A percentile compares a stretch with the other conserved stretches of the same genome.
These are phyloP conservation scores for Belgica antarctica DNA, from an alignment of 2,888 invertebrate species.

Conservation along the genomic window DNA sequence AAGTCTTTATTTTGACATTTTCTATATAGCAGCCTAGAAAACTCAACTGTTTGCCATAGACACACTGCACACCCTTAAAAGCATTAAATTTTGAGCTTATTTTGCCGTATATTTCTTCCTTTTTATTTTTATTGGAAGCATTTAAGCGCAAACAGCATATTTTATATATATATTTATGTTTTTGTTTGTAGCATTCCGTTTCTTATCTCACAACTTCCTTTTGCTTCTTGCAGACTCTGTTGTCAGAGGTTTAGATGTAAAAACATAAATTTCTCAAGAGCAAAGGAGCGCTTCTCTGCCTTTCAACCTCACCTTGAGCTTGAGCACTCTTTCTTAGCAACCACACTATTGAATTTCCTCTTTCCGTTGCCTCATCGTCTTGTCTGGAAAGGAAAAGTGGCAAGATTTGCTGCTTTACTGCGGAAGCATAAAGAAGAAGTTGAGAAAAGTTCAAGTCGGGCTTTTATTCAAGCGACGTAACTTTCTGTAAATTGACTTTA, in stretches of 20 bases:
- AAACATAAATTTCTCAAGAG: slow-evolving; percentile 26
- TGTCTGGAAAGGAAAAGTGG: neutral
- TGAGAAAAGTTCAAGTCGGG: neutral
- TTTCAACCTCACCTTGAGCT: too few relatives aligned
- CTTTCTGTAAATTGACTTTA: too few relatives aligned
- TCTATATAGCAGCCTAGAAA: too few relatives aligned
- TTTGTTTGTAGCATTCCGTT: neutral
- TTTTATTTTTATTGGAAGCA: slow-evolving; percentile 28
- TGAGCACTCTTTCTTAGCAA: neutral
- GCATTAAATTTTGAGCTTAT: slow-evolving; percentile 31
- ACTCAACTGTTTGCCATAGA: too few relatives aligned
- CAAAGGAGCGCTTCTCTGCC: neutral
- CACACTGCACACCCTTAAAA: too few relatives aligned
- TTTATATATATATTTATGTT: slow-evolving; percentile 27
- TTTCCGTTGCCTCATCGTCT: neutral
- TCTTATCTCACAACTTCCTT: neutral
- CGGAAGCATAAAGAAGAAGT: too few relatives aligned
- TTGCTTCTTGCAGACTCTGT: neutral
- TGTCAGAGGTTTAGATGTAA: slow-evolving; percentile 7
- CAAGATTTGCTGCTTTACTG: too few relatives aligned
- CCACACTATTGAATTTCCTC: neutral
- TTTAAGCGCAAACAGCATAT: slow-evolving; percentile 27
- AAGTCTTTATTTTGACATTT: too few relatives aligned
- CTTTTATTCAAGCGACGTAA: too few relatives aligned
- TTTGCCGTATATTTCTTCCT: slow-evolving; percentile 3